Evolutionary conservation across 2,888 invertebrate genomes (phyloP), one percentile per base, ranked within the genome.

Genomic region (Malthinus seriepunctatus): DNA sequence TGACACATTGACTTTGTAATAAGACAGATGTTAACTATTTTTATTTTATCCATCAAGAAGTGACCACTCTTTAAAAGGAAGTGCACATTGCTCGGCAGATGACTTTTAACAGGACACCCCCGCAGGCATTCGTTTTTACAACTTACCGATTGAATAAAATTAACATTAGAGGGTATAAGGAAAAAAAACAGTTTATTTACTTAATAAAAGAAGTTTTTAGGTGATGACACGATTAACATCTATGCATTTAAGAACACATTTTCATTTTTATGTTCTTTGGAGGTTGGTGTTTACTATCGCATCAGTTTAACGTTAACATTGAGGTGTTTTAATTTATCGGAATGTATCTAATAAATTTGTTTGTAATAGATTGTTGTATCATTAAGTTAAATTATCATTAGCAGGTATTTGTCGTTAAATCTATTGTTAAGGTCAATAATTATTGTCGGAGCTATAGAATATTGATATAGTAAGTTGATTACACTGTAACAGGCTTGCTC

Each of bases 51-150:
- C 51, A 67, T 64, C 63, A 66, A 23, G 71, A 72, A 70, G 69
- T 72, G 73, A 73, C 72, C 72, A 71, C 66, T 69, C 72, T 70
- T 67, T 72, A 71, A 73, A 73, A 73, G 72, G 72, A 73, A 72
- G 68, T 73, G 71, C 75, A 73, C 75, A 73, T 74, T 73, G 73
- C 70, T 67, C 65, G 71, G 72, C 74, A 73, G 74, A 73, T 73
- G 74, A 75, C 67, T 66, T 38, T 45, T 23, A 23, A 51, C 54
- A 63, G 67, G 69, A 73, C 73, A 71, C 74, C 73, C 73, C 73
- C 74, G 71, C 69, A 69, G 73, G 73, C 73, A 42, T 46, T 56
- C 51, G 51, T 53, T 58, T 47, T 46, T 52, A 52, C 33, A 48
- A 45, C 56, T 23, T 45, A 53, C 56, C 14, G 50, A 47, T 12